Evolutionary conservation across 2,113 vertebrate genomes (phyloP).

Genomic region (Hippocampus zosterae): DNA sequence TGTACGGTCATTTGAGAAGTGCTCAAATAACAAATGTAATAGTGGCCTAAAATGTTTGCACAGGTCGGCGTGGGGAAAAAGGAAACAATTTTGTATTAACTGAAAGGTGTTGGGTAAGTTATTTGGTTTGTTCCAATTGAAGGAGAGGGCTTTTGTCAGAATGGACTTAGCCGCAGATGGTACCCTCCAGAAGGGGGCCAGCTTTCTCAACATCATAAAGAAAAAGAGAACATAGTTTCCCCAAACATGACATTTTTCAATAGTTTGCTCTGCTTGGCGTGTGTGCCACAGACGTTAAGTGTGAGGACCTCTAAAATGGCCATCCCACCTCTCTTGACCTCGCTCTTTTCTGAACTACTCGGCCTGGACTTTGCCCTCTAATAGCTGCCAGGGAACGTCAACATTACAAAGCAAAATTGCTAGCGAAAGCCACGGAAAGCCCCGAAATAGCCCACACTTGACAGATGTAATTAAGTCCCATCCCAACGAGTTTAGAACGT

Average conservation of each 20-base stretch:
- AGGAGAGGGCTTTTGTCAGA: neutral
- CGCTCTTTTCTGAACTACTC: constrained; percentile 30
- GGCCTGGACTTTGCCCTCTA: constrained; percentile 51
- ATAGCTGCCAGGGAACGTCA: constrained; percentile 42
- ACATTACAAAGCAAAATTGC: constrained; percentile 43
- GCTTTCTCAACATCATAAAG: neutral
- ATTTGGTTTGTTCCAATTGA: neutral
- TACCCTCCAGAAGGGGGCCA: neutral
- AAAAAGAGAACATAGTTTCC: neutral
- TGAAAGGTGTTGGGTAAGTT: neutral
- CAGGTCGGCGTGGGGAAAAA: too few relatives aligned
- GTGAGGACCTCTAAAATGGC: constrained; percentile 24
- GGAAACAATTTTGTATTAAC: too few relatives aligned
- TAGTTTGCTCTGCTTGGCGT: constrained; percentile 10
- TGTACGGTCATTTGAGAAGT: too few relatives aligned
- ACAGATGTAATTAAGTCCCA: constrained; percentile 15
- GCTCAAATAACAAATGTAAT: too few relatives aligned
- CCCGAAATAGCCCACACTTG: constrained; percentile 27
- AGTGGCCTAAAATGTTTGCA: too few relatives aligned
- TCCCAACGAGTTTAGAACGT: constrained; percentile 23
- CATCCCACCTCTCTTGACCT: constrained; percentile 37
- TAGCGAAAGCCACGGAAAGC: constrained; percentile 38
- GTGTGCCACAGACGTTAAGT: neutral
- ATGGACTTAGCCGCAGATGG: neutral
- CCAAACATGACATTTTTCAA: constrained; percentile 4